Conservation (phyloP, 1,140 invertebrate genomes). For the Hypothenemus hampei region DNA sequence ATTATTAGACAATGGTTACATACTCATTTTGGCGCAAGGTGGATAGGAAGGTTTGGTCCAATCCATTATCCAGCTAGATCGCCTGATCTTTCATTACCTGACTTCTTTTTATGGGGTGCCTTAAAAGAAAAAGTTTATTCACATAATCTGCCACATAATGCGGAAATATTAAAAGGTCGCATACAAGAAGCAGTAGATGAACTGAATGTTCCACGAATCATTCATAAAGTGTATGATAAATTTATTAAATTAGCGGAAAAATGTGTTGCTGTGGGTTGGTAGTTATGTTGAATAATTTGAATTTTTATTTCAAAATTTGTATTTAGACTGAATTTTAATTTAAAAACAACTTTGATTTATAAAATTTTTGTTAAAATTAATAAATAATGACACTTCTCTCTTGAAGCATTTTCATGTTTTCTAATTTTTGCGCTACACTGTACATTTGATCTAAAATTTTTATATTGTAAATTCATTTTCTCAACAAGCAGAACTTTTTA, state of each 20-base stretch:
- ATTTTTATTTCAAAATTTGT: neutral
- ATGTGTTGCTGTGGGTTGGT: neutral
- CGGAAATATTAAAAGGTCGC: conserved; percentile 3
- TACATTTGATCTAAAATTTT: too few relatives aligned
- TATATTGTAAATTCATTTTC: too few relatives aligned
- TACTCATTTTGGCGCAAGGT: neutral
- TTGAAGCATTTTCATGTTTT: too few relatives aligned
- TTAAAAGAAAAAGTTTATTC: neutral
- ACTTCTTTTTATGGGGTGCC: conserved; percentile 6
- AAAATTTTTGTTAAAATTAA: too few relatives aligned
- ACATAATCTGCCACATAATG: neutral
- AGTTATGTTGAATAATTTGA: conserved; percentile 3
- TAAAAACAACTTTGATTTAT: too few relatives aligned
- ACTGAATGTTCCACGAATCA: conserved; percentile 2
- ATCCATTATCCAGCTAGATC: conserved; percentile 7
- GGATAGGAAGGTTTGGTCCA: neutral
- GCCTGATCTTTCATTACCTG: conserved; percentile 2
- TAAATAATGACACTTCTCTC: too few relatives aligned
- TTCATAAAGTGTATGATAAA: conserved; percentile 4
- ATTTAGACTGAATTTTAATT: too few relatives aligned
- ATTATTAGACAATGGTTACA: too few relatives aligned
- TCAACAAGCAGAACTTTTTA: too few relatives aligned
- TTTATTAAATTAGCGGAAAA: neutral
- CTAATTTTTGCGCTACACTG: too few relatives aligned
- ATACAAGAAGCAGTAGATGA: too few relatives aligned